Evolutionary conservation across 2,888 invertebrate species (phyloP).

Genomic region (Epsilonema sp.): DNA sequence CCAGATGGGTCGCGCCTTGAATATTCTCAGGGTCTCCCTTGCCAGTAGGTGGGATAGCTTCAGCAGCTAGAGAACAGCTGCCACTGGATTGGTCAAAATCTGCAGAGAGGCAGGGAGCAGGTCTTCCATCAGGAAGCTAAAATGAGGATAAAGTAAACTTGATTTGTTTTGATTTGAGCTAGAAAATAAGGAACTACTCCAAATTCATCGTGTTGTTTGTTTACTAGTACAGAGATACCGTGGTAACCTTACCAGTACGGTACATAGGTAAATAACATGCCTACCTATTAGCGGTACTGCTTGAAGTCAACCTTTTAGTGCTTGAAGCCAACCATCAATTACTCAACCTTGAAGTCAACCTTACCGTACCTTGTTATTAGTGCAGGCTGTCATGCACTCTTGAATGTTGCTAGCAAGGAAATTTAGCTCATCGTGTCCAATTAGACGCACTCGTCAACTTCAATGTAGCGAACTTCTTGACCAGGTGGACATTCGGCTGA

Average conservation of each 20-base stretch:
- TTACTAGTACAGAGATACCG: no score
- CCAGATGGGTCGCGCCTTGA: background rate
- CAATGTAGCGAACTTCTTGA: background rate
- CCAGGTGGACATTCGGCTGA: background rate
- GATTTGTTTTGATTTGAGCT: no score
- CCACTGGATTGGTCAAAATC: background rate
- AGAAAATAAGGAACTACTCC: no score
- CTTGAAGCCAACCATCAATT: no score
- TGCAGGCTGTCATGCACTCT: background rate
- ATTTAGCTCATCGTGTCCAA: background rate
- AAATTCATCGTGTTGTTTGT: no score
- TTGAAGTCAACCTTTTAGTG: no score
- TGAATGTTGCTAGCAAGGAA: background rate
- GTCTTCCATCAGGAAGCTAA: no score
- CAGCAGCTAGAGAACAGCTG: background rate
- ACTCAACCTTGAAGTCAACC: no score
- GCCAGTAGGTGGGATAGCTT: background rate
- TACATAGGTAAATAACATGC: no score
- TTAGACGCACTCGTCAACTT: background rate
- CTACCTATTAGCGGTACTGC: no score
- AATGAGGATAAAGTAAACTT: no score
- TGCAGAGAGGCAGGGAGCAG: background rate
- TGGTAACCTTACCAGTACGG: no score
- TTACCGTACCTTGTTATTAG: background rate
- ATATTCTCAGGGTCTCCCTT: background rate